These are phyloP conservation scores for Lordiphosa stackelbergi DNA, from an alignment of 1,140 invertebrate species.

Conservation along the genomic window DNA sequence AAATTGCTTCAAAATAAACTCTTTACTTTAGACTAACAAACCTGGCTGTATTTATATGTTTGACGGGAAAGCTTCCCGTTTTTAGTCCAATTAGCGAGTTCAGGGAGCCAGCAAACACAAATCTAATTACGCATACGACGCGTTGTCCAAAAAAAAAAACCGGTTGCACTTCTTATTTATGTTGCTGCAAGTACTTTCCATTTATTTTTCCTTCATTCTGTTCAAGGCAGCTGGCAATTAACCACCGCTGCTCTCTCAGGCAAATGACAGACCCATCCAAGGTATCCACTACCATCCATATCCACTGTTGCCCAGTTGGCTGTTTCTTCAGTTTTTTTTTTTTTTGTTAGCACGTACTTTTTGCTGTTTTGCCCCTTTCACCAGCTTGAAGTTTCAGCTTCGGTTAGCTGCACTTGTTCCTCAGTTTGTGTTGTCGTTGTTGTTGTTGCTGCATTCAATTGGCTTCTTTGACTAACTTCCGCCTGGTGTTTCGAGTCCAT, in stretches of 20 bases:
- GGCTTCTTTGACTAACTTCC: constrained; percentile 19
- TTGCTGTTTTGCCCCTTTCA: constrained; percentile 12
- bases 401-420: constrained; percentile 12
- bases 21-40: no score
- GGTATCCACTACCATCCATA: background rate
- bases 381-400: constrained; percentile 6
- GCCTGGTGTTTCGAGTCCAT: constrained; percentile 14
- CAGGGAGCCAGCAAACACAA: constrained; percentile 10
- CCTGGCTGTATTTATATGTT: background rate
- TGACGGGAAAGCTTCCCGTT: background rate
- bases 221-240: constrained; percentile 11
- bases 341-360: constrained; percentile 1
- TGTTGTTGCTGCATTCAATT: constrained; percentile 19
- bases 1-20: no score
- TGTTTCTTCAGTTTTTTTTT: constrained; percentile 1
- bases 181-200: constrained; percentile 9
- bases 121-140: constrained; percentile 21
- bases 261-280: constrained; percentile 6
- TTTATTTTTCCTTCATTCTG: constrained; percentile 13
- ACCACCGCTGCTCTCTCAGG: background rate
- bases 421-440: background rate
- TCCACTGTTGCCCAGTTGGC: constrained; percentile 1
- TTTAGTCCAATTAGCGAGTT: constrained; percentile 14
- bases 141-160: constrained; percentile 12
- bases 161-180: constrained; percentile 11